A percentile compares a stretch with the other conserved stretches of the same genome.
Evolutionary conservation across 2,888 invertebrate species (phyloP).

Genomic region (Leptinotarsa juncta): DNA sequence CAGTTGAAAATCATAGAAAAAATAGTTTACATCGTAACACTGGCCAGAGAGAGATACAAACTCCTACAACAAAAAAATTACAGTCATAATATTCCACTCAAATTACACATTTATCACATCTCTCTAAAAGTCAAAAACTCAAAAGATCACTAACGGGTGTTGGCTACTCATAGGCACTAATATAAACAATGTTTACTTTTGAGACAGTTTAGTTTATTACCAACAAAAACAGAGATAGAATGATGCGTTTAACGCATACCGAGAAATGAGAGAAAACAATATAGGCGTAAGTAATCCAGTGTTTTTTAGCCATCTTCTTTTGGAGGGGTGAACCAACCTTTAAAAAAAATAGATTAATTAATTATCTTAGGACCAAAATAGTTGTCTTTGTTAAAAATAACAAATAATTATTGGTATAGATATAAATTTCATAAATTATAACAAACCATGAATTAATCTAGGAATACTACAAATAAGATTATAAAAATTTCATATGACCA

Average conservation of each 20-base stretch:
- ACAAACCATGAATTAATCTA: too few species aligned
- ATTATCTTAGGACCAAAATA: neutral
- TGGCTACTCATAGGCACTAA: constrained; percentile 55
- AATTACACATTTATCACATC: constrained; percentile 35
- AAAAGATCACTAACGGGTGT: constrained; percentile 20
- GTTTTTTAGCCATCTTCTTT: constrained; percentile 87
- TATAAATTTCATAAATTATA: too few species aligned
- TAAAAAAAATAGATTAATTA: constrained; percentile 56
- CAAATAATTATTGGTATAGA: too few species aligned
- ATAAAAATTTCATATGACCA: too few species aligned
- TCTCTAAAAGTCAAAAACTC: constrained; percentile 22
- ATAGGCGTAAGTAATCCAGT: constrained; percentile 38
- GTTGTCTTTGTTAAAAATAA: too few species aligned
- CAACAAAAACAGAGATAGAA: constrained; percentile 46
- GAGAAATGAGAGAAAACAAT: constrained; percentile 42
- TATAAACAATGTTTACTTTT: constrained; percentile 47
- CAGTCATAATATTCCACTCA: constrained; percentile 40
- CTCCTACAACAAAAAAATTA: constrained; percentile 37
- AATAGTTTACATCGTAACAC: constrained; percentile 24
- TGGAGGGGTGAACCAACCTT: constrained; percentile 92
- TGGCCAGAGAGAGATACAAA: constrained; percentile 36
- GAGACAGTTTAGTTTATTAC: constrained; percentile 26
- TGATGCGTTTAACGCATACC: constrained; percentile 49
- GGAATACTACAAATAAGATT: too few species aligned
- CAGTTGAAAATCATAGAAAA: constrained; percentile 16